phyloP scores from a whole-genome alignment of 2,888 invertebrate species.

The Lithophane leautieri region DNA sequence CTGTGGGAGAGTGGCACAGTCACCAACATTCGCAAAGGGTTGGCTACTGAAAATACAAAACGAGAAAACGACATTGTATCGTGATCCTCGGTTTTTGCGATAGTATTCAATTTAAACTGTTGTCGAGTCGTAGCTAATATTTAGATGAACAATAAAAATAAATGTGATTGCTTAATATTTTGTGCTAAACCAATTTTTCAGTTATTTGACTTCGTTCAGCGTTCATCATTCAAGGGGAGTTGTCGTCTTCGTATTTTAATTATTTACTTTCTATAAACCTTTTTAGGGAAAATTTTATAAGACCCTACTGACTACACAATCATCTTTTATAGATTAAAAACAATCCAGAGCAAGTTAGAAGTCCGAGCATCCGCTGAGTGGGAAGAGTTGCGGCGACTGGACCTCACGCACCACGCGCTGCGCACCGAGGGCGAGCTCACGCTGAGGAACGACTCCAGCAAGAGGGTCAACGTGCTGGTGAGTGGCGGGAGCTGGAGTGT shows the following conservation, averaged over 20 bases:
- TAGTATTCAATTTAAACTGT: too few species aligned
- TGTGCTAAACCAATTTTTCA: background rate
- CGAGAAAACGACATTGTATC: too few species aligned
- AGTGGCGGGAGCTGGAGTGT: constrained; percentile 51
- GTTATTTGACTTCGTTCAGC: background rate
- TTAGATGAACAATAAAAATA: too few species aligned
- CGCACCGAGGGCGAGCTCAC: constrained; percentile 81
- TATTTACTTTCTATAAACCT: background rate
- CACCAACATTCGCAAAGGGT: too few species aligned
- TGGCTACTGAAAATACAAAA: too few species aligned
- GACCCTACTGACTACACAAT: background rate
- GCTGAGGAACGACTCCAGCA: constrained; percentile 81
- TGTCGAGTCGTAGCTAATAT: too few species aligned
- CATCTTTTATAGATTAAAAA: constrained; percentile 74
- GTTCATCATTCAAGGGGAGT: background rate
- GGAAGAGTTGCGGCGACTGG: constrained; percentile 82
- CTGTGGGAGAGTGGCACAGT: too few species aligned
- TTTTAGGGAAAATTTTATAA: background rate
- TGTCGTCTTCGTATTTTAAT: background rate
- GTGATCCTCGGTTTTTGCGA: too few species aligned
- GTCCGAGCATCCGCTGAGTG: constrained; percentile 77
- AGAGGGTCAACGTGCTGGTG: constrained; percentile 83
- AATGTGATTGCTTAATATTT: too few species aligned
- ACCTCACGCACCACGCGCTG: constrained; percentile 78
- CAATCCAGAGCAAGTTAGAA: constrained; percentile 85